These are phyloP conservation scores for Eurypyga helias DNA, from an alignment of 2,113 vertebrate genomes.

Conservation along the genomic window DNA sequence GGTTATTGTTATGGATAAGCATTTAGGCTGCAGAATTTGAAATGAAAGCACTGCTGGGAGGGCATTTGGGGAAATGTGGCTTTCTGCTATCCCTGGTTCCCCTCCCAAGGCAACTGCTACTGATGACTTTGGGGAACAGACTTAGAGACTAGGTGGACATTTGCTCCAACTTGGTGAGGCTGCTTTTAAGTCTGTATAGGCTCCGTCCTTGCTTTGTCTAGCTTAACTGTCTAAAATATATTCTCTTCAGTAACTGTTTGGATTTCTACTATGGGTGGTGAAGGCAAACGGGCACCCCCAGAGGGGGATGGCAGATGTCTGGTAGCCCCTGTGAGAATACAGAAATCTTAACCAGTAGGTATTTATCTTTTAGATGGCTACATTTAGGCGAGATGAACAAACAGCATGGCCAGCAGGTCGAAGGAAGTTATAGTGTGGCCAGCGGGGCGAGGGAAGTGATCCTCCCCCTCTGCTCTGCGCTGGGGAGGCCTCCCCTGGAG, in stretches of 20 bases:
- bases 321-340: neutral
- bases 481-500: no score
- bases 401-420: no score
- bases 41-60: neutral
- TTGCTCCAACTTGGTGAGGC: neutral
- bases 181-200: neutral
- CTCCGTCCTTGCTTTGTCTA: neutral
- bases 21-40: neutral
- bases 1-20: neutral
- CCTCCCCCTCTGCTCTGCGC: no score
- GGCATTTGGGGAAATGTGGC: neutral
- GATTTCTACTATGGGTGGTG: neutral
- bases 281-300: neutral
- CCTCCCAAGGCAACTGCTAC: neutral
- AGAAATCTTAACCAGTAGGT: neutral
- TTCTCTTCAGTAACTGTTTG: neutral
- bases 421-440: no score
- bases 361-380: neutral
- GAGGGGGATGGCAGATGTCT: neutral
- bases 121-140: neutral
- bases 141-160: no score
- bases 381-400: neutral
- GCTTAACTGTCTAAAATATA: neutral
- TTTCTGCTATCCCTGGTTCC: neutral
- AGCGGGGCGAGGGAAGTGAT: no score